Percentiles rank a stretch among this genome's conserved stretches.
These are phyloP conservation scores for Apantesis nais DNA, from an alignment of 2,888 invertebrate genomes.

Conservation along the genomic window DNA sequence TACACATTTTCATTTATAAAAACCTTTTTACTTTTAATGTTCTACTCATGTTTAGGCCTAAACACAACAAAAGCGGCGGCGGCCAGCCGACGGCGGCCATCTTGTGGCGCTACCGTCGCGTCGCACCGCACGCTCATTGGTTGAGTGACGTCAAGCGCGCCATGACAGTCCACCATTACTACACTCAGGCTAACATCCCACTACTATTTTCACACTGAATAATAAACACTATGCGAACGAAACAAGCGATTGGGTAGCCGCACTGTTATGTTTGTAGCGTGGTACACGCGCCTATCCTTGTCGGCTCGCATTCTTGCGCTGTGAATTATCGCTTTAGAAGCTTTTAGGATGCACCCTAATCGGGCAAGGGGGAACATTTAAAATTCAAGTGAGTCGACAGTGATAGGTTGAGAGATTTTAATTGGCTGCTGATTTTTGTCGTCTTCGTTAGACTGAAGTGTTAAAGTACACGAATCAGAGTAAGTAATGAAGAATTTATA, in stretches of 20 bases:
- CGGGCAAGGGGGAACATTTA: constrained; percentile 75
- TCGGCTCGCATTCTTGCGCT: constrained; percentile 80
- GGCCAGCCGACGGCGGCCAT: constrained; percentile 79
- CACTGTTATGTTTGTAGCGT: constrained; percentile 54
- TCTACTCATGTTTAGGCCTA: constrained; percentile 79
- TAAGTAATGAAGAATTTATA: constrained; percentile 36
- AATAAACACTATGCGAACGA: constrained; percentile 50
- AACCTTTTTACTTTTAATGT: constrained; percentile 52
- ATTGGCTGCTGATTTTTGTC: constrained; percentile 76
- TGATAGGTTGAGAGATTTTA: constrained; percentile 77
- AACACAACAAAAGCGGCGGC: constrained; percentile 79
- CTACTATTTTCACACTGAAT: constrained; percentile 46
- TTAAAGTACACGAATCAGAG: constrained; percentile 40
- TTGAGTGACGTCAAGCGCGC: constrained; percentile 82
- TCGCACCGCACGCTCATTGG: constrained; percentile 77
- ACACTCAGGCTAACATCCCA: constrained; percentile 60
- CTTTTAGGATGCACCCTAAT: constrained; percentile 84
- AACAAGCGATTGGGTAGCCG: constrained; percentile 43
- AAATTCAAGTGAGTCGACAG: constrained; percentile 74
- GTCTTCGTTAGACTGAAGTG: constrained; percentile 42
- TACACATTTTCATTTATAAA: constrained; percentile 36
- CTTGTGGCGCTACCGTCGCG: constrained; percentile 83
- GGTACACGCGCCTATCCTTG: constrained; percentile 74
- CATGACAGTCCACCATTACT: constrained; percentile 82
- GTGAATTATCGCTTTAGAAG: constrained; percentile 79